Evolutionary conservation across 2,797 vertebrate species (phyloP).

Genomic region (Tarsius wallacei): DNA sequence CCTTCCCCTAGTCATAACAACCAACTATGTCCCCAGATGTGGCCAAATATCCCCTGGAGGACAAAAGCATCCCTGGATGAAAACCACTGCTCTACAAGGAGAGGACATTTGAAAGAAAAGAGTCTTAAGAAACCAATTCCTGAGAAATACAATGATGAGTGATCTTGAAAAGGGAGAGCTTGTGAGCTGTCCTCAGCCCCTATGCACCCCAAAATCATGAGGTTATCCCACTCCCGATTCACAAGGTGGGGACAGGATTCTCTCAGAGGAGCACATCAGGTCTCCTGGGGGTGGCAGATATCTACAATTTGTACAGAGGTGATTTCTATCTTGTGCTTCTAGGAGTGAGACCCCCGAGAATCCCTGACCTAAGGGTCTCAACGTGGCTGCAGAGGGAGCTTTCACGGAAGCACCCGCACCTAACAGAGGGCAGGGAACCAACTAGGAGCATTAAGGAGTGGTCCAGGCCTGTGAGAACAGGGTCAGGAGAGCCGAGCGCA

Average conservation of each 20-base stretch:
- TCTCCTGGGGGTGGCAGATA: not conserved
- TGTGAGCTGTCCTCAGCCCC: not conserved
- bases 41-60: not conserved
- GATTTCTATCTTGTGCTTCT: not conserved
- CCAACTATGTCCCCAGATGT: not conserved
- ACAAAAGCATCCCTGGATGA: not conserved
- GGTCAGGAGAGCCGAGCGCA: not conserved
- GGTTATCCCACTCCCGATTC: not conserved
- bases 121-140: slow-evolving; percentile 10
- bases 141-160: slow-evolving; percentile 4
- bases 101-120: not conserved
- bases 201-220: not conserved
- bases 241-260: not conserved
- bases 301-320: not conserved
- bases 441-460: not conserved
- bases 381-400: not conserved
- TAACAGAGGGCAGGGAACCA: not conserved
- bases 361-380: not conserved
- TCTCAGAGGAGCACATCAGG: not conserved
- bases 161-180: not conserved
- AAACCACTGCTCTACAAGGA: not conserved
- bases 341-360: not conserved
- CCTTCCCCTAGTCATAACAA: not conserved
- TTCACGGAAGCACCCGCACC: not conserved
- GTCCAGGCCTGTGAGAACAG: not conserved